phyloP scores from a whole-genome alignment of 2,888 invertebrate species.

The Rapana venosa region DNA sequence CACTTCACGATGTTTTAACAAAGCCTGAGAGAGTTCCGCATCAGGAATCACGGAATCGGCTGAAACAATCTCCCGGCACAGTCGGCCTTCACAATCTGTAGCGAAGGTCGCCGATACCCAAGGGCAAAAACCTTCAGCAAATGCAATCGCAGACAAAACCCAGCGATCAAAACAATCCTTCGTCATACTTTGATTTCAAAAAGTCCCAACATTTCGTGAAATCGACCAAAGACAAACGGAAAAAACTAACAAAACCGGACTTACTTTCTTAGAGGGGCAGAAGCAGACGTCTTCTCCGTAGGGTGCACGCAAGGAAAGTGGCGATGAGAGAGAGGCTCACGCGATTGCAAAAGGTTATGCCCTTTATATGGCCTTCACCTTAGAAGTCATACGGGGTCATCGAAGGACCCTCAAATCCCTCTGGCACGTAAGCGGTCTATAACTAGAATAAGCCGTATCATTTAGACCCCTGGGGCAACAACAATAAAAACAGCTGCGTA shows the following conservation, averaged over 20 bases:
- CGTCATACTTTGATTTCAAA: background rate
- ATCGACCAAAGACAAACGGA: background rate
- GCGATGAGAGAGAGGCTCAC: background rate
- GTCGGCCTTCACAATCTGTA: background rate
- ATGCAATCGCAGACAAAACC: background rate
- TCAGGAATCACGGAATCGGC: background rate
- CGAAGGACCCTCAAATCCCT: background rate
- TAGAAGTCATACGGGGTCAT: background rate
- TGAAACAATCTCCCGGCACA: background rate
- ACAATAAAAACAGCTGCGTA: too few species aligned
- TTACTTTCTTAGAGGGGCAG: background rate
- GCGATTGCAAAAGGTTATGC: background rate
- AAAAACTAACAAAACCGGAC: background rate
- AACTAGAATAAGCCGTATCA: too few species aligned
- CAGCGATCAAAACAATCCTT: background rate
- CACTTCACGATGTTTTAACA: background rate
- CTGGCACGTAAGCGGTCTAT: too few species aligned
- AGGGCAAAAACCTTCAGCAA: slow-evolving; percentile 4
- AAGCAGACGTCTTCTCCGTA: slow-evolving; percentile 5
- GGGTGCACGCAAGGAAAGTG: background rate
- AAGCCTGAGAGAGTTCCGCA: background rate
- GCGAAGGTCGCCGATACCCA: background rate
- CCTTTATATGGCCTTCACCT: slow-evolving; percentile 3
- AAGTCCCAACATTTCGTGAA: background rate
- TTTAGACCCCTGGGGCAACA: too few species aligned